Evolutionary conservation across 1,140 invertebrate genomes (phyloP), one percentile per base, ranked within the genome.

Genomic region (Telenomus remus): DNA sequence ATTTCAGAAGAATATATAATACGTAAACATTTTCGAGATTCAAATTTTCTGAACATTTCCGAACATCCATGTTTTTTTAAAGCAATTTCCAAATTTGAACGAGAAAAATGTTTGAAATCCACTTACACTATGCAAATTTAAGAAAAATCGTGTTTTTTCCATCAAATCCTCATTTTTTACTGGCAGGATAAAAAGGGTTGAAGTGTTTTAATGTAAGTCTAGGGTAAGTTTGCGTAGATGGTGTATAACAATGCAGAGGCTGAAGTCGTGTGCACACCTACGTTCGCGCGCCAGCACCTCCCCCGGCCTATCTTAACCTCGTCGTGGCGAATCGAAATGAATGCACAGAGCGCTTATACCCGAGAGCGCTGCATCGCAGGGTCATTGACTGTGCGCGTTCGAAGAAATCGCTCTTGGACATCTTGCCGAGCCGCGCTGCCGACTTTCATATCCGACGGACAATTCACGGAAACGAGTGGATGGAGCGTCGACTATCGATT

Each of bases 321-420:
- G 63, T 56, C 63, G 71, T 53, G 48, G 73, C 37, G 59, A 65
- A 68, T 72, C 74, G 59, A 77, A 77, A 77, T 77, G 66, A 77
- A 72, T 77, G 74, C 74, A 76, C 51, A 27, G 19, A 27, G 19
- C 66, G 60, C 37, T 53, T 71, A 68, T 71, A 76, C 46, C 66
- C 19, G 37, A 48, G 16, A 48, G 56, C 57, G 55, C 63, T 74
- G 37, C 27, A n/a, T 10, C 56, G 46, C 46, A 54, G 56, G 74
- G 74, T 71, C 74, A 65, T 76, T 76, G 74, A 76, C 74, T 76
- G 74, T 71, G 53, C 51, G 61, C 57, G 8, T 76, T 66, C 70
- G 61, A 73, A 55, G 73, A 76, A 76, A 76, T 76, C 66, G 50
- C 55, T 69, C 73, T 65, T 73, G 61, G 56, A 73, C 61, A 73